phyloP scores from a whole-genome alignment of 64 coral and sea anemone genomes.

The Montipora capricornis region DNA sequence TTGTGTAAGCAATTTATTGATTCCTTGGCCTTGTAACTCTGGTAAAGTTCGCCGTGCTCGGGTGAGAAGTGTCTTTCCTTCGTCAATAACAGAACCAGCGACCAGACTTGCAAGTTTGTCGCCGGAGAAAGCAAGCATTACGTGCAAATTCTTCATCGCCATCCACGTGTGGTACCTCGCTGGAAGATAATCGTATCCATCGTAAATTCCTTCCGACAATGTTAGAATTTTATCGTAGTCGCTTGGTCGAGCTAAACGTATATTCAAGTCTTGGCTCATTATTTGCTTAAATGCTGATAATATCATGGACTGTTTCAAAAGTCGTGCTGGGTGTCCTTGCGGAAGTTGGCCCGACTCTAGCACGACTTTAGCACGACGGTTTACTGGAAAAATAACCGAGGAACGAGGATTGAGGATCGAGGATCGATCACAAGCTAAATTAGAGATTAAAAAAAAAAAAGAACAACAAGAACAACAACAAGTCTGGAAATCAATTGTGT shows the following conservation, averaged over 20 bases:
- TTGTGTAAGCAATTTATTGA: background rate
- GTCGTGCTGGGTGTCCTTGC: no score
- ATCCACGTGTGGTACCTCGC: constrained; percentile 47
- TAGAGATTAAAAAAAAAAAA: no score
- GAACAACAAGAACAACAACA: no score
- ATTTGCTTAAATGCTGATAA: background rate
- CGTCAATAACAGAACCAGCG: constrained; percentile 24
- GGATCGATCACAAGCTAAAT: no score
- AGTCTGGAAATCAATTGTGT: no score
- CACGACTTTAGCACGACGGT: no score
- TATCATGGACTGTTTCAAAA: no score
- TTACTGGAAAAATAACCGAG: no score
- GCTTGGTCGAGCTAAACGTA: constrained; percentile 26
- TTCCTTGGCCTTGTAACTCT: constrained; percentile 1
- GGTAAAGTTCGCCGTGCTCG: constrained; percentile 15
- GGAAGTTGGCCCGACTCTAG: no score
- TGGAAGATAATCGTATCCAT: constrained; percentile 63
- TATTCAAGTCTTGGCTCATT: background rate
- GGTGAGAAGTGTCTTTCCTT: background rate
- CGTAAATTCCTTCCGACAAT: constrained; percentile 55
- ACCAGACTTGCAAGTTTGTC: constrained; percentile 22
- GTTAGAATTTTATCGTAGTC: constrained; percentile 47
- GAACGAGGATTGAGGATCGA: no score
- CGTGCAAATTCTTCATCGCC: background rate
- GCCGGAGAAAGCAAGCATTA: constrained; percentile 34